Evolutionary conservation across 2,797 vertebrate species (phyloP).

Genomic region (Prunella strophiata): DNA sequence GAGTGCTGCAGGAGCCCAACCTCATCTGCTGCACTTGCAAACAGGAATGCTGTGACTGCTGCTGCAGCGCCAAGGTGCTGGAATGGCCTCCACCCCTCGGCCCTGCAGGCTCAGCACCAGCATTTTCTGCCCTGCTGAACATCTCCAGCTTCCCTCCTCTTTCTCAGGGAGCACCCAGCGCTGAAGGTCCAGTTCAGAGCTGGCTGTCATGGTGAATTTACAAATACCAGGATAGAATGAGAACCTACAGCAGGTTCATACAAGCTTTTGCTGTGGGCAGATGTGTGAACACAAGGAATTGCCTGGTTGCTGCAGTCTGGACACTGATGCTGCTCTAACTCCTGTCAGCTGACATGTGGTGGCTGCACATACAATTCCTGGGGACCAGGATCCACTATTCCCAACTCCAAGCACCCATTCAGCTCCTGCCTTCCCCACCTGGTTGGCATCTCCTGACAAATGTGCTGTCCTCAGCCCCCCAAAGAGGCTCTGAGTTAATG

Average conservation of each 20-base stretch:
- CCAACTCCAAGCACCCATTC: background rate
- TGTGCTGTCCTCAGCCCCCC: background rate
- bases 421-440: background rate
- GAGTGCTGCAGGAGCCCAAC: background rate
- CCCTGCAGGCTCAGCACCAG: background rate
- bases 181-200: background rate
- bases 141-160: background rate
- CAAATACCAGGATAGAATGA: background rate
- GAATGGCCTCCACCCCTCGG: background rate
- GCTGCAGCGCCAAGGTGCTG: background rate
- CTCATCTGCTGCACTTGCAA: background rate
- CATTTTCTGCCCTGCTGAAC: conserved; percentile 7
- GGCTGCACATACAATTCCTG: background rate
- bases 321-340: background rate
- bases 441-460: background rate
- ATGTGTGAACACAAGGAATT: background rate
- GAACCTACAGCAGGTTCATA: conserved; percentile 24
- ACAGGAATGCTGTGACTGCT: accelerated
- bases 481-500: background rate
- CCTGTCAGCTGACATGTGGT: background rate
- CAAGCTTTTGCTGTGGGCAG: conserved; percentile 23
- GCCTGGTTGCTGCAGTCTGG: background rate
- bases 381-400: background rate
- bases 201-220: background rate
- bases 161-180: background rate